Conservation (phyloP, 2,888 invertebrate species). For the Pyrochroa serraticornis region DNA sequence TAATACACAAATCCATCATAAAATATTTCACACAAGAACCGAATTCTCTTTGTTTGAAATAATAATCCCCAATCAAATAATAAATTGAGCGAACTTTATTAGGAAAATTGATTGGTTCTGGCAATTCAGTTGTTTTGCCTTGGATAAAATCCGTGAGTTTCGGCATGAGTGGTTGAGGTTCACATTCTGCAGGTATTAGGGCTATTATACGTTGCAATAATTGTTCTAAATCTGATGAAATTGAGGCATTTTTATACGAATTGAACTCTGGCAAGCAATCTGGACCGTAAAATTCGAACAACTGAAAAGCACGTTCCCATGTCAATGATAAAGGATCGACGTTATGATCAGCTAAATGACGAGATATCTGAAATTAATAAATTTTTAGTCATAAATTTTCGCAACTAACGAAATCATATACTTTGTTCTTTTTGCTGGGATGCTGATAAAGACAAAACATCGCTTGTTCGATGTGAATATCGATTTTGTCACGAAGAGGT, state of each 20-base stretch:
- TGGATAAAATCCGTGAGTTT: slow-evolving; percentile 59
- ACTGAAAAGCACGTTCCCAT: slow-evolving; percentile 75
- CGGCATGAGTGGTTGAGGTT: slow-evolving; percentile 68
- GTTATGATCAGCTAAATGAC: slow-evolving; percentile 78
- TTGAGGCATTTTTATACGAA: slow-evolving; percentile 73
- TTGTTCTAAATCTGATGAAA: slow-evolving; percentile 81
- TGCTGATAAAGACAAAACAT: slow-evolving; percentile 86
- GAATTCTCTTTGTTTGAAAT: slow-evolving; percentile 86
- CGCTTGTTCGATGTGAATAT: slow-evolving; percentile 83
- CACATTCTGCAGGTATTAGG: slow-evolving; percentile 71
- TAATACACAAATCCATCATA: slow-evolving; percentile 80
- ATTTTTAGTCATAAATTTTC: not conserved
- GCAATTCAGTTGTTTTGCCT: slow-evolving; percentile 56
- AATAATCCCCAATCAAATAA: slow-evolving; percentile 90
- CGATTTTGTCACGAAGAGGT: slow-evolving; percentile 70
- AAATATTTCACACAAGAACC: slow-evolving; percentile 78
- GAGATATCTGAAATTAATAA: slow-evolving; percentile 54
- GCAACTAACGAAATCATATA: slow-evolving; percentile 37
- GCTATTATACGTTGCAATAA: slow-evolving; percentile 73
- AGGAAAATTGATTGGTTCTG: slow-evolving; percentile 52
- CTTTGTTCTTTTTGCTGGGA: slow-evolving; percentile 73
- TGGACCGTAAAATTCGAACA: slow-evolving; percentile 84
- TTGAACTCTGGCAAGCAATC: slow-evolving; percentile 81
- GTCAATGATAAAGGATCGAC: slow-evolving; percentile 71
- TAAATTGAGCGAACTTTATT: slow-evolving; percentile 70